phyloP scores from a whole-genome alignment of 1,140 invertebrate genomes.

The Limonius californicus region DNA sequence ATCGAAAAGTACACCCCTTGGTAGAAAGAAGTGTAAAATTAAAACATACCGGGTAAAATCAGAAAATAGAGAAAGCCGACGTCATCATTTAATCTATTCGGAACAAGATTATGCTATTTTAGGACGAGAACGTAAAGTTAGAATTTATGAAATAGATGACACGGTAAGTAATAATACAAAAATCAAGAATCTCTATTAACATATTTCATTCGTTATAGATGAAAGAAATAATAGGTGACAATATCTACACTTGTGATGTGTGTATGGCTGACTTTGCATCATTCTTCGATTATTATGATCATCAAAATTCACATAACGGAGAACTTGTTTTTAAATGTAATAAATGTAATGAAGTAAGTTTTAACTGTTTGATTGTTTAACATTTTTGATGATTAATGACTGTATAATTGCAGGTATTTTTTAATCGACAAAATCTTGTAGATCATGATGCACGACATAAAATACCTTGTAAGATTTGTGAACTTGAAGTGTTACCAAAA shows the following conservation, averaged over 20 bases:
- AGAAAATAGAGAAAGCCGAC: background rate
- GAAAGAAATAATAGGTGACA: constrained; percentile 10
- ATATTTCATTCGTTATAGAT: constrained; percentile 3
- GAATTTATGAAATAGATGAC: constrained; percentile 9
- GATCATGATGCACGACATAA: constrained; percentile 21
- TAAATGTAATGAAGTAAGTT: constrained; percentile 22
- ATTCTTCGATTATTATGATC: constrained; percentile 20
- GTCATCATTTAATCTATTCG: background rate
- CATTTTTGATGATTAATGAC: no score
- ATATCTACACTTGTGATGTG: constrained; percentile 18
- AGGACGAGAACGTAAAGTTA: constrained; percentile 1
- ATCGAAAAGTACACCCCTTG: background rate
- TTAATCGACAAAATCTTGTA: constrained; percentile 11
- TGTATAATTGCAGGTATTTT: constrained; percentile 17
- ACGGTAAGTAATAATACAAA: constrained; percentile 3
- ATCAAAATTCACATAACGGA: constrained; percentile 22
- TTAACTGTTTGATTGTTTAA: no score
- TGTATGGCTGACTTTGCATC: constrained; percentile 3
- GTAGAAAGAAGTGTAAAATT: background rate
- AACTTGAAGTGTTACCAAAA: constrained; percentile 18
- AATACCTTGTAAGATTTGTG: constrained; percentile 19
- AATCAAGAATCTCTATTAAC: no score
- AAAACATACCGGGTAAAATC: background rate
- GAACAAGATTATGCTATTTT: background rate
- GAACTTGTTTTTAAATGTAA: constrained; percentile 20